These are phyloP conservation scores for Cheilosia scutellata DNA, from an alignment of 2,888 invertebrate genomes.

Conservation along the genomic window DNA sequence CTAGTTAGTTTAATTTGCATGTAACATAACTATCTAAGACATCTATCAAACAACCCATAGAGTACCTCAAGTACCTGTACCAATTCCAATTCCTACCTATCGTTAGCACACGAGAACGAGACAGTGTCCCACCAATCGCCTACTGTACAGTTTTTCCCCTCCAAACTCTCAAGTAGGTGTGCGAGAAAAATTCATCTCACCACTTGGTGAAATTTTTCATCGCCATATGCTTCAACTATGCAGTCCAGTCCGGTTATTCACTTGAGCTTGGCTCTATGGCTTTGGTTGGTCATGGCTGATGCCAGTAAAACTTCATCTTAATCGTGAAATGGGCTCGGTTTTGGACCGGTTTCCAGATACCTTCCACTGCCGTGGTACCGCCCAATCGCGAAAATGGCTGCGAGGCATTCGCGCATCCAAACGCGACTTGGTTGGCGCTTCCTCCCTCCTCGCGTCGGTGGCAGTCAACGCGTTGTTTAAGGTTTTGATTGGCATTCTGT, in stretches of 20 bases:
- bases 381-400: constrained; percentile 75
- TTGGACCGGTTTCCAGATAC: constrained; percentile 64
- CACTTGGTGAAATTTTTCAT: background rate
- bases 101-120: background rate
- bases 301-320: constrained; percentile 69
- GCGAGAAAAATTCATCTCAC: constrained; percentile 58
- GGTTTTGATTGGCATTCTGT: constrained; percentile 71
- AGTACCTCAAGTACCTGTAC: background rate
- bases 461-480: constrained; percentile 69
- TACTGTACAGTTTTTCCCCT: constrained; percentile 5
- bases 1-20: too few species aligned
- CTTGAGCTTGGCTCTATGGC: constrained; percentile 20
- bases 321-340: constrained; percentile 63
- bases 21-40: too few species aligned
- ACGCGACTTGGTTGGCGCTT: constrained; percentile 50
- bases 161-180: background rate
- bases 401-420: constrained; percentile 65
- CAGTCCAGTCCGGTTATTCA: constrained; percentile 31
- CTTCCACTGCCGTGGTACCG: constrained; percentile 53
- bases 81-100: constrained; percentile 19
- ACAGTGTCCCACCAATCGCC: constrained; percentile 27
- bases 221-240: too few species aligned
- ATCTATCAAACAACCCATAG: too few species aligned
- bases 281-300: constrained; percentile 55
- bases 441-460: constrained; percentile 54